Evolutionary conservation across 2,888 invertebrate species (phyloP), one percentile per base, ranked within the genome.

Genomic region (Melipona beecheii): DNA sequence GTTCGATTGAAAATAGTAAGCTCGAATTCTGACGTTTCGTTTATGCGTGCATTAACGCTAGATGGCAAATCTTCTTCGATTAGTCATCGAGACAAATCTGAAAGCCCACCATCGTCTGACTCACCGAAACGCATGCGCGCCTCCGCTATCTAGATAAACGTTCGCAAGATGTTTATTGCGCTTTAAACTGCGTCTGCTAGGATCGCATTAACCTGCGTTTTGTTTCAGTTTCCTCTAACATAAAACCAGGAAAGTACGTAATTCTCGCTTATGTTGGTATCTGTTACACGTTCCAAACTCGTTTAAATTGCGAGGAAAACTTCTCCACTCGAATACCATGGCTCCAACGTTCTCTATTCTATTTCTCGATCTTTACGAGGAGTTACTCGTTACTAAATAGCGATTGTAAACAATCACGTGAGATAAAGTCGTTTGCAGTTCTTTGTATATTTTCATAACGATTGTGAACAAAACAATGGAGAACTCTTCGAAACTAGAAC

Each of bases 81-180:
- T 87, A 82, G 78, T 87, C 86, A 87, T 76, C 86, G 81, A 66
- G 73, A 66, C 73, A 56, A 81, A 86, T 81, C 77, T 74, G 80
- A 66, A 58, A 81, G 52, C 60, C 75, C 70, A 72, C 68, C 81
- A 66, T 60, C 56, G 68, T 72, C 84, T 84, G 85, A 85, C 76
- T 85, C 84, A 85, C 56, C 72, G 52, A 31, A 50, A 27, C 43
- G 17, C 24, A 17, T 6, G 9, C 54, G 52, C 58, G 65, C 64
- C 70, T 36, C 24, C 11, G 21, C 70, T 74, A 70, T 73, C 71
- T 58, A 58, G 81, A 78, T 78, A 66, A 75, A 84, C 31, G n/a
- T 27, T 54, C 36, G 17, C 58, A 3, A n/a, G 74, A 78, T 31
- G 71, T 77, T 81, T 75, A 84, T 75, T 56, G 62, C 70, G 78